Conservation (phyloP, 2,888 invertebrate species). For the Dasypolia templi region DNA sequence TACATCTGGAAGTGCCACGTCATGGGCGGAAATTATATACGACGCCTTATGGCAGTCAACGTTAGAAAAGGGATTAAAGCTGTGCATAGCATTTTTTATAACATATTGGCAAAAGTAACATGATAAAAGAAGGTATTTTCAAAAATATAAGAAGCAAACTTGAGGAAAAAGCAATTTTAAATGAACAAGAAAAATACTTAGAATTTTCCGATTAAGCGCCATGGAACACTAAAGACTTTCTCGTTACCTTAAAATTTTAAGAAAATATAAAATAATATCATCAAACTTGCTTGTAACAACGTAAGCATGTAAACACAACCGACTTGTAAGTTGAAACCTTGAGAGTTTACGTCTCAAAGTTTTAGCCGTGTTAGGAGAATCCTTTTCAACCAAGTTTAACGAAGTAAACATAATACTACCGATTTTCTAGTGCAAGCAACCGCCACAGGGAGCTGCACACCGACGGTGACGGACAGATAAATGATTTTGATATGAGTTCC, state of each 20-base stretch:
- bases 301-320: slow-evolving; percentile 24
- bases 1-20: slow-evolving; percentile 62
- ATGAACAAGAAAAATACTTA: background rate
- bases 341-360: slow-evolving; percentile 36
- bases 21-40: slow-evolving; percentile 62
- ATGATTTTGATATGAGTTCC: slow-evolving; percentile 51
- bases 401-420: slow-evolving; percentile 30
- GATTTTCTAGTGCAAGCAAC: slow-evolving; percentile 25
- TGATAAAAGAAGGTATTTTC: background rate
- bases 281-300: slow-evolving; percentile 24
- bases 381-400: slow-evolving; percentile 23
- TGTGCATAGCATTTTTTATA: background rate
- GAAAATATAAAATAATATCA: slow-evolving; percentile 17
- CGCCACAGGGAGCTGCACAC: background rate
- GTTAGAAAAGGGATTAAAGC: slow-evolving; percentile 20
- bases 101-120: background rate
- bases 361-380: slow-evolving; percentile 24
- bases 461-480: slow-evolving; percentile 9
- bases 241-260: slow-evolving; percentile 18
- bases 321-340: slow-evolving; percentile 40
- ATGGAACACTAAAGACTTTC: background rate
- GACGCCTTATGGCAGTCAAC: slow-evolving; percentile 27
- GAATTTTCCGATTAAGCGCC: background rate
- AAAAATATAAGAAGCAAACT: background rate
- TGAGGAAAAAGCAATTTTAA: background rate